These are phyloP conservation scores for Hylomyscus alleni DNA, from an alignment of 2,797 vertebrate species.

Conservation along the genomic window DNA sequence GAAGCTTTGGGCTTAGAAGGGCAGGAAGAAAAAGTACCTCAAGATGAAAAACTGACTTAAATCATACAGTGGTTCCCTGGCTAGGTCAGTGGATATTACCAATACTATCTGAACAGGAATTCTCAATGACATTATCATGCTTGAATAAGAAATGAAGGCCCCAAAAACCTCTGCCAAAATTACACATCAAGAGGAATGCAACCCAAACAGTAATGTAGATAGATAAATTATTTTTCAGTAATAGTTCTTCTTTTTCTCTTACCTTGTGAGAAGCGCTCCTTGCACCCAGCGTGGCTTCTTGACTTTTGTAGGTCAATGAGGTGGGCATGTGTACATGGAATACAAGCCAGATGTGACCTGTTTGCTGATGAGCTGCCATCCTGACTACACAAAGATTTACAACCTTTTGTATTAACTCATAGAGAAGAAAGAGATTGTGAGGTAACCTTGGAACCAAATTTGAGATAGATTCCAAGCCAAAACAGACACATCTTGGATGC, in stretches of 20 bases:
- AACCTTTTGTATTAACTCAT: neutral
- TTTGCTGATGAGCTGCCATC: neutral
- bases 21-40: neutral
- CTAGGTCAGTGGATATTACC: neutral
- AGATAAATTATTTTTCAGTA: neutral
- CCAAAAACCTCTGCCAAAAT: neutral
- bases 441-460: neutral
- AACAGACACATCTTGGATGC: neutral
- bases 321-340: neutral
- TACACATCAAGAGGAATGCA: neutral
- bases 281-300: neutral
- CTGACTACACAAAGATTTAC: neutral
- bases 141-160: neutral
- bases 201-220: neutral
- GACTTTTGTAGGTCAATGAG: neutral
- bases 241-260: neutral
- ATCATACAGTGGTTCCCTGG: neutral
- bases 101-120: neutral
- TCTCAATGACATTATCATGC: neutral
- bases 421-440: neutral
- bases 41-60: constrained; percentile 51
- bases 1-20: neutral
- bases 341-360: neutral
- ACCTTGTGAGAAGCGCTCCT: neutral
- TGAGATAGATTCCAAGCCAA: neutral